Conservation (phyloP, 2,888 invertebrate species). For the Magallana nippona region DNA sequence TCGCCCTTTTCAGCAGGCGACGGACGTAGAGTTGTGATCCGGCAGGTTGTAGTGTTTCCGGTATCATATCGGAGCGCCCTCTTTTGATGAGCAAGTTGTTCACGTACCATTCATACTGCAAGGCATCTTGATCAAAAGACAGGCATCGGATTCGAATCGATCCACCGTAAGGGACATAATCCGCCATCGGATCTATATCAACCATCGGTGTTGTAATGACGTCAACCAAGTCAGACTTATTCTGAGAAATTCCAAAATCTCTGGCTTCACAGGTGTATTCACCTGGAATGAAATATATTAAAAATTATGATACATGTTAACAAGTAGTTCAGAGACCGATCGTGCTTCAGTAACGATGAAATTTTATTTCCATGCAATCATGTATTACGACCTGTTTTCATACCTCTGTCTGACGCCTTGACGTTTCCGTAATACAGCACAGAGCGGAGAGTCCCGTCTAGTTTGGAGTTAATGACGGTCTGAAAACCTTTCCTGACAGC, state of each 20-base stretch:
- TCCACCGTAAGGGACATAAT: conserved; percentile 57
- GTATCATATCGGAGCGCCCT: conserved; percentile 48
- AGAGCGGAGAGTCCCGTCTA: conserved; percentile 65
- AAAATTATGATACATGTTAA: no score
- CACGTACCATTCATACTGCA: conserved; percentile 66
- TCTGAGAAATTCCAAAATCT: conserved; percentile 63
- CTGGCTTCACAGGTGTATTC: conserved; percentile 67
- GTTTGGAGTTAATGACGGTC: conserved; percentile 62
- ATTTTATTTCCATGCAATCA: not conserved
- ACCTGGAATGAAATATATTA: conserved; percentile 55
- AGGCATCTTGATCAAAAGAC: conserved; percentile 66
- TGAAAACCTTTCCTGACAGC: conserved; percentile 66
- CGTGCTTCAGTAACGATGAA: no score
- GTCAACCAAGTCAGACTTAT: conserved; percentile 61
- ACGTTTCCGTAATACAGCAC: conserved; percentile 72
- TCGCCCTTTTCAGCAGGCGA: conserved; percentile 53
- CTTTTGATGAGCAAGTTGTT: conserved; percentile 55
- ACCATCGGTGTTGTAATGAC: conserved; percentile 70
- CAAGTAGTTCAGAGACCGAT: no score
- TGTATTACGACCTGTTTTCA: not conserved
- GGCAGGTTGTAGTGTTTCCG: conserved; percentile 71
- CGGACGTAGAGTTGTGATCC: conserved; percentile 69
- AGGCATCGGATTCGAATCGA: conserved; percentile 66
- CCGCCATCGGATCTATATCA: conserved; percentile 68
- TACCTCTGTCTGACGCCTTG: conserved; percentile 71